These are phyloP conservation scores for Drosophila limbata DNA, from an alignment of 2,888 invertebrate species.

Conservation along the genomic window DNA sequence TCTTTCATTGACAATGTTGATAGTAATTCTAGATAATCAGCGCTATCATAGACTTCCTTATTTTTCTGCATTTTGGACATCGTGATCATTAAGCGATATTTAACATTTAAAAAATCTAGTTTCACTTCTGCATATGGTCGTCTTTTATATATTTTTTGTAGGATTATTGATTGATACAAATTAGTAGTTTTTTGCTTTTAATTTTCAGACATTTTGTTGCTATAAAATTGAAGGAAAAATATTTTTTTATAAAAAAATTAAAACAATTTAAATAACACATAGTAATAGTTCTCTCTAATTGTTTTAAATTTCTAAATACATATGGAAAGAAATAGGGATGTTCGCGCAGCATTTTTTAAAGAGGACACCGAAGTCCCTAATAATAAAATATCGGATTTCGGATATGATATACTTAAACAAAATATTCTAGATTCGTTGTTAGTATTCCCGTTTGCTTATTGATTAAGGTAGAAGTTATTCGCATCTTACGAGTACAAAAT, in stretches of 20 bases:
- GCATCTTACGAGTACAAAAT: neutral
- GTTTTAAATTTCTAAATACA: neutral
- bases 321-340: neutral
- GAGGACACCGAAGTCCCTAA: neutral
- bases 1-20: slow-evolving; percentile 62
- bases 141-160: slow-evolving; percentile 27
- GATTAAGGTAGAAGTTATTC: neutral
- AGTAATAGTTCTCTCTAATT: neutral
- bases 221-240: slow-evolving; percentile 75
- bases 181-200: slow-evolving; percentile 25
- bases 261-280: slow-evolving; percentile 22
- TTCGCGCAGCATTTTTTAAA: neutral
- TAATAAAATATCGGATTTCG: neutral
- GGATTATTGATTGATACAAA: slow-evolving; percentile 29
- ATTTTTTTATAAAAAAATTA: slow-evolving; percentile 58
- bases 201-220: slow-evolving; percentile 56
- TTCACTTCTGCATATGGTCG: slow-evolving; percentile 38
- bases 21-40: slow-evolving; percentile 40
- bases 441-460: neutral
- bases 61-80: slow-evolving; percentile 41
- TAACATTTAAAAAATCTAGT: slow-evolving; percentile 31
- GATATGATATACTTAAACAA: neutral
- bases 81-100: slow-evolving; percentile 18
- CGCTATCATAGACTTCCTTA: slow-evolving; percentile 24
- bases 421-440: neutral